Conservation (phyloP, 2,113 vertebrate genomes). For the Rhombomys opimus region DNA sequence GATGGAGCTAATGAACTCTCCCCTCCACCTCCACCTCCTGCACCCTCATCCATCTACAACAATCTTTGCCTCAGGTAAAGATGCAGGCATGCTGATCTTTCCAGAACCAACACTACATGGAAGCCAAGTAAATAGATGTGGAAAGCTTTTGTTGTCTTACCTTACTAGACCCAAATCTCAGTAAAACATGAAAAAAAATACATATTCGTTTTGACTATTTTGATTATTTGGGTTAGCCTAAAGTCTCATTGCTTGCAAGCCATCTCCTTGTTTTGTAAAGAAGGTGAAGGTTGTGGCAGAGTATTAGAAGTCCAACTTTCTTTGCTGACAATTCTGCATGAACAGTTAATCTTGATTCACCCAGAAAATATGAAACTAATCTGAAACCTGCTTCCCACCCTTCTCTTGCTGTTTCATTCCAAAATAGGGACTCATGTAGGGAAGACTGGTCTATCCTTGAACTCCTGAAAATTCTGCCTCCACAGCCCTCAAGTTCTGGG, state of each 20-base stretch:
- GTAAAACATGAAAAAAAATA: constrained; percentile 23
- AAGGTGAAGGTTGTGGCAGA: neutral
- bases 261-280: neutral
- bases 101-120: neutral
- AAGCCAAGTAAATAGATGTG: constrained; percentile 33
- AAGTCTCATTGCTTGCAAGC: constrained; percentile 7
- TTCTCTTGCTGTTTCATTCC: neutral
- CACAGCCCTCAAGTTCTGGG: neutral
- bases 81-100: neutral
- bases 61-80: neutral
- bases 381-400: neutral
- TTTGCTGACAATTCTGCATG: neutral
- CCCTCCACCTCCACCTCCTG: neutral
- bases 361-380: constrained; percentile 48
- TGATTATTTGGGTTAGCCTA: neutral
- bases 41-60: neutral
- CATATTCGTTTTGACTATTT: neutral
- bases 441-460: neutral
- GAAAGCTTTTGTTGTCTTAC: neutral
- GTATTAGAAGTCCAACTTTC: constrained; percentile 19
- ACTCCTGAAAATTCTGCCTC: neutral
- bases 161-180: constrained; percentile 14
- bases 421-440: neutral
- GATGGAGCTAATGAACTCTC: neutral
- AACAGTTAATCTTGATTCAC: constrained; percentile 8